Evolutionary conservation across 2,797 vertebrate species (phyloP), one percentile per base, ranked within the genome.

Genomic region (Pelodytes ibericus): DNA sequence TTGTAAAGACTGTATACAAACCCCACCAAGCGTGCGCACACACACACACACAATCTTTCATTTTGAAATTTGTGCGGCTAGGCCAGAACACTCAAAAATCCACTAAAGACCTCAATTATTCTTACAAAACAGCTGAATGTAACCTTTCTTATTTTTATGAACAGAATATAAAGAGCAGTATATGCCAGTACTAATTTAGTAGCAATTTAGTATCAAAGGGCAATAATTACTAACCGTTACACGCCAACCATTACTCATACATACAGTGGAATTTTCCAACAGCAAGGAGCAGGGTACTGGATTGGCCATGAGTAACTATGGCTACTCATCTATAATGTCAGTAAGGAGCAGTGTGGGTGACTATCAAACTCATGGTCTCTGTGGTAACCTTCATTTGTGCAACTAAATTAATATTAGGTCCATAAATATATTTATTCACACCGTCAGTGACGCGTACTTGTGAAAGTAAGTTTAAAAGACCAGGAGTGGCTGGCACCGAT

Each of bases 251-350:
- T 78, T 78, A 78, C 62, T 72, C 76, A 78, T 72, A 72, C 15
- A 67, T 68, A 57, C 69, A 78, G 76, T 59, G 60, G 59, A 72
- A 72, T 60, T 68, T 49, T 72, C 59, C 49, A 65, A 77, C 60
- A 66, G 25, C 20, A 24, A 56, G 61, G 33, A 25, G 69, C 39
- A 44, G 11, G 30, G 33, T 41, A 24, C 58, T 62, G 30, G 57
- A 61, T 25, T 63, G 22, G 61, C 61, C 15, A 16, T 27, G 57
- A 72, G 76, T 78, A 78, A 78, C 76, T 78, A 78, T 78, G 76
- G 62, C 76, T 72, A 78, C 76, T 70, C 36, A 67, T 72, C 76
- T 60, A 62, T 72, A 78, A 68, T 78, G 76, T 78, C 63, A 78
- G n/a, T 33, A 59, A 47, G 70, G 76, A 78, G 62, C 56, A 62